Evolutionary conservation across 2,888 invertebrate genomes (phyloP).

Genomic region (Erebia aethiops): DNA sequence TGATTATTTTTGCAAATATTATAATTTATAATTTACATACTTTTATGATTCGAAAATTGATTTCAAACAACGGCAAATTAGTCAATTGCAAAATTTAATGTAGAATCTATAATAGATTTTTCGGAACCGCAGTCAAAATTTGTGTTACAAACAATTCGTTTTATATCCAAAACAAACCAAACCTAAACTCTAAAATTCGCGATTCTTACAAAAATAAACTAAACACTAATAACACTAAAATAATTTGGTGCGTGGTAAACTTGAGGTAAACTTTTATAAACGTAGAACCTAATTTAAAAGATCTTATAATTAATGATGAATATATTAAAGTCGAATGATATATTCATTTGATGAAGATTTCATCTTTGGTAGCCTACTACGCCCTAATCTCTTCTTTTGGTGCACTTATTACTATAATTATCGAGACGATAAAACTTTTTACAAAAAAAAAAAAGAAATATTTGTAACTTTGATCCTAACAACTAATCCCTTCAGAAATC

Average conservation of each 20-base stretch:
- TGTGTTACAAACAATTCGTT: conserved; percentile 15
- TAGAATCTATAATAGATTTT: not conserved
- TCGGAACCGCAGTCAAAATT: not conserved
- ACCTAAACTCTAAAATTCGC: conserved; percentile 31
- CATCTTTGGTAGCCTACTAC: conserved; percentile 79
- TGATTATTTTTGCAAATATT: too few relatives aligned
- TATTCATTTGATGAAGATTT: conserved; percentile 79
- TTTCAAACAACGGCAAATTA: too few relatives aligned
- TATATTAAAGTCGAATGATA: conserved; percentile 58
- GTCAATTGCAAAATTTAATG: not conserved
- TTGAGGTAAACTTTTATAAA: conserved; percentile 74
- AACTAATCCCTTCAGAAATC: not conserved
- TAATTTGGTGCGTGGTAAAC: conserved; percentile 81
- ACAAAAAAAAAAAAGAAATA: not conserved
- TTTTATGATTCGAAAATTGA: too few relatives aligned
- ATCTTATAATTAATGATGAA: conserved; percentile 46
- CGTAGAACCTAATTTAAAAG: conserved; percentile 43
- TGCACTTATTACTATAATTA: conserved; percentile 51
- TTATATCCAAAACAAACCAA: conserved; percentile 27
- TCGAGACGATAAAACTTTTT: not conserved
- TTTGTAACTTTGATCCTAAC: not conserved
- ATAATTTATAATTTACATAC: too few relatives aligned
- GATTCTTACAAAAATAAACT: conserved; percentile 50
- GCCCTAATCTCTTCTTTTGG: conserved; percentile 70
- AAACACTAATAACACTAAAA: conserved; percentile 66